These are phyloP conservation scores for Pteronotus mesoamericanus DNA, from an alignment of 2,797 vertebrate genomes.

Conservation along the genomic window DNA sequence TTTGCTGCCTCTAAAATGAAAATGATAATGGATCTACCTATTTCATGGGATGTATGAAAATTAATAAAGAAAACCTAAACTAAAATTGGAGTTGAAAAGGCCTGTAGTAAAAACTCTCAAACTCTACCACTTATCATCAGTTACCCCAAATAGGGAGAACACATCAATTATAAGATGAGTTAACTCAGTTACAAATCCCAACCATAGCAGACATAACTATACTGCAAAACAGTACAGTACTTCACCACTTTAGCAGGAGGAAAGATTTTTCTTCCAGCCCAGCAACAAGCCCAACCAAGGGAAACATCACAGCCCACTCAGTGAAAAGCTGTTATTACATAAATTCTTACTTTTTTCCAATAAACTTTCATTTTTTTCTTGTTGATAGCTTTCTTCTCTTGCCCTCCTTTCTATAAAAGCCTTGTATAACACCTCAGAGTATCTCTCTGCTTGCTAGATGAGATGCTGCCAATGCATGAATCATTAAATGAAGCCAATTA, in stretches of 20 bases:
- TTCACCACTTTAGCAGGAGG: not conserved
- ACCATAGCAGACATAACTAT: not conserved
- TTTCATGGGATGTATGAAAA: not conserved
- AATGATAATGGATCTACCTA: not conserved
- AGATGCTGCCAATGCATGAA: not conserved
- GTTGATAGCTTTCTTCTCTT: not conserved
- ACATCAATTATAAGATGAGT: not conserved
- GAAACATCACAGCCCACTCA: not conserved
- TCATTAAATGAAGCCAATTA: not conserved
- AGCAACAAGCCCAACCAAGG: not conserved
- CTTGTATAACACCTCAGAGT: not conserved
- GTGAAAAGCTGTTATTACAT: not conserved
- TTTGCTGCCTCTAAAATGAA: not conserved
- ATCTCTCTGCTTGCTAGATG: not conserved
- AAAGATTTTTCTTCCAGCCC: not conserved
- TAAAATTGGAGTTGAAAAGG: not conserved
- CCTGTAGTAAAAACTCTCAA: not conserved
- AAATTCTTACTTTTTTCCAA: not conserved
- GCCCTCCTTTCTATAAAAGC: not conserved
- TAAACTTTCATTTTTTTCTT: not conserved
- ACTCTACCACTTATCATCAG: not conserved
- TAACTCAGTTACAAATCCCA: not conserved
- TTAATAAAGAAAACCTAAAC: not conserved
- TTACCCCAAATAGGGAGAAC: not conserved
- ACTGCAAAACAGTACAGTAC: not conserved